Conservation (phyloP, 2,113 vertebrate genomes). For the Myiopsitta monachus region DNA sequence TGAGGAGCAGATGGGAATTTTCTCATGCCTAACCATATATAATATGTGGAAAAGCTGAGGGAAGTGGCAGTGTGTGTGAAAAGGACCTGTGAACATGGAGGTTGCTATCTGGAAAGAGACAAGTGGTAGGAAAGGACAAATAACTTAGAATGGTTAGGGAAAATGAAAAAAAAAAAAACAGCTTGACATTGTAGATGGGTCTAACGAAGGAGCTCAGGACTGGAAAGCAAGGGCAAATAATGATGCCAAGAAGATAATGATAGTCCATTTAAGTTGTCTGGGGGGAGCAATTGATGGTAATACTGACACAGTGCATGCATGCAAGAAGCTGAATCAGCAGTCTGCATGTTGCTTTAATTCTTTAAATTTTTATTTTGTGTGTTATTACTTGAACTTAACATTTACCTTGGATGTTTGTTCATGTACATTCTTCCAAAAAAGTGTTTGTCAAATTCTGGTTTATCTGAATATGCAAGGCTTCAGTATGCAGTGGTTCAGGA, state of each 20-base stretch:
- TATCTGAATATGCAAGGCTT: background rate
- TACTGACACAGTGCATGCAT: no score
- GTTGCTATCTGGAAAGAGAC: background rate
- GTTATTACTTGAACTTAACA: background rate
- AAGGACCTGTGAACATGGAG: background rate
- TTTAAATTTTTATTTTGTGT: background rate
- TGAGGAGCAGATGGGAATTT: background rate
- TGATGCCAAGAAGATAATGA: background rate
- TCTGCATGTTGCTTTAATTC: background rate
- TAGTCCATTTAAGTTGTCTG: background rate
- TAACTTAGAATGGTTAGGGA: background rate
- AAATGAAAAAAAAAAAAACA: accelerated
- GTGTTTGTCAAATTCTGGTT: background rate
- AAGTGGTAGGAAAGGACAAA: background rate
- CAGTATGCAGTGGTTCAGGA: background rate
- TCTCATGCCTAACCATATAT: accelerated
- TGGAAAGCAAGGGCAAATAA: background rate
- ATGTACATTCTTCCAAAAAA: background rate
- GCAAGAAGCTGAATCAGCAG: background rate
- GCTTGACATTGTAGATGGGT: background rate
- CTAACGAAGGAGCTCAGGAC: background rate
- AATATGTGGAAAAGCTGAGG: background rate
- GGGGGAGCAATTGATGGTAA: background rate
- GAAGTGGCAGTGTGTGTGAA: background rate
- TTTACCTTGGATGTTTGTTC: background rate